Conservation (phyloP, 2,888 invertebrate genomes). For the Scotopteryx bipunctaria region DNA sequence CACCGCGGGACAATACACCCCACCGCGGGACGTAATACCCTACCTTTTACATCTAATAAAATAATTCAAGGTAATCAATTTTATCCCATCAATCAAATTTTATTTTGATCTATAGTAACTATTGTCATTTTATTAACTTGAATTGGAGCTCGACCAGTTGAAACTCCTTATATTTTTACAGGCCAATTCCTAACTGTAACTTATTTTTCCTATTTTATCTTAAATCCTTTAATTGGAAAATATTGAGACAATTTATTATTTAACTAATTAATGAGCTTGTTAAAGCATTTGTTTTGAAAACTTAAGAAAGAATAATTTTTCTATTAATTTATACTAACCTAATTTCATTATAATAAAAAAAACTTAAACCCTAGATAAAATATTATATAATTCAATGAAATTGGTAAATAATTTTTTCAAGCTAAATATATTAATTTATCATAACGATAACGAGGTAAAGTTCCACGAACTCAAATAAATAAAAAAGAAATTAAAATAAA, state of each 20-base stretch:
- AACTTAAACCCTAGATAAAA: constrained; percentile 83
- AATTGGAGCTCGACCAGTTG: constrained; percentile 87
- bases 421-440: constrained; percentile 88
- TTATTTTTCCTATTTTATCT: constrained; percentile 83
- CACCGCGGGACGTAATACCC: too few relatives aligned
- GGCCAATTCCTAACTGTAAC: constrained; percentile 84
- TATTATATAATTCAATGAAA: constrained; percentile 85
- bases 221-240: constrained; percentile 77
- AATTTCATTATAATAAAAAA: constrained; percentile 66
- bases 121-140: constrained; percentile 86
- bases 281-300: constrained; percentile 88
- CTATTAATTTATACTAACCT: constrained; percentile 83
- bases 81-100: constrained; percentile 84
- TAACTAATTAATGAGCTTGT: constrained; percentile 86
- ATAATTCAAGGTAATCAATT: constrained; percentile 84
- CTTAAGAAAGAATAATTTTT: constrained; percentile 84
- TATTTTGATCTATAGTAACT: constrained; percentile 83
- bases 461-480: constrained; percentile 86
- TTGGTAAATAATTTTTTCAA: constrained; percentile 86
- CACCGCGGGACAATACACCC: too few relatives aligned
- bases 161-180: constrained; percentile 85
- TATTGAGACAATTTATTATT: constrained; percentile 79
- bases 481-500: constrained; percentile 82
- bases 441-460: constrained; percentile 89
- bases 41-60: constrained; percentile 83